phyloP scores from a whole-genome alignment of 1,140 invertebrate genomes.

The Trachymyrmex septentrionalis region DNA sequence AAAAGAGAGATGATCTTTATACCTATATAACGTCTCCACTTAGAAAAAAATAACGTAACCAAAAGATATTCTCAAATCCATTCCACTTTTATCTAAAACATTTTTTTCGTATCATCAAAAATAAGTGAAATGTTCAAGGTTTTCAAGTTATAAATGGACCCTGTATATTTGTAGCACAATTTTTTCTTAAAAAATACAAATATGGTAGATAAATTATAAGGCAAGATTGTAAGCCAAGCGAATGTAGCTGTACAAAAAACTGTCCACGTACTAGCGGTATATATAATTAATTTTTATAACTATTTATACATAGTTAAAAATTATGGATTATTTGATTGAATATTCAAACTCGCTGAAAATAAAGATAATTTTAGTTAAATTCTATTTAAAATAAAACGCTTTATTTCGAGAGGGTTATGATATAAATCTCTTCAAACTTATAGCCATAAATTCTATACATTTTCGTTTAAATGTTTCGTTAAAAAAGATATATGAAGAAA shows the following conservation, averaged over 20 bases:
- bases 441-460: background rate
- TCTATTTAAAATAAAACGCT: constrained; percentile 14
- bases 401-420: background rate
- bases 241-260: constrained; percentile 14
- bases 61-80: too few species aligned
- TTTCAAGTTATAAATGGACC: too few species aligned
- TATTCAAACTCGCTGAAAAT: background rate
- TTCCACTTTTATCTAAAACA: too few species aligned
- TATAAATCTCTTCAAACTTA: constrained; percentile 7
- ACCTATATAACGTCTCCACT: too few species aligned
- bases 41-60: too few species aligned
- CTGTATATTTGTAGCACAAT: too few species aligned
- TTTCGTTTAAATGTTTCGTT: background rate
- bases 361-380: background rate
- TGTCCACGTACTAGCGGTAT: background rate
- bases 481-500: background rate
- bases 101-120: too few species aligned
- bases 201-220: background rate
- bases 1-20: too few species aligned
- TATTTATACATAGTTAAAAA: constrained; percentile 12
- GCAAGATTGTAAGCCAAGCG: background rate
- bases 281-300: background rate
- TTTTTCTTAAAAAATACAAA: background rate
- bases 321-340: constrained; percentile 11
- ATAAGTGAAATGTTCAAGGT: too few species aligned